A percentile compares a stretch with the other conserved stretches of the same genome.
phyloP scores from a whole-genome alignment of 2,888 invertebrate genomes.

The Helleia helle region DNA sequence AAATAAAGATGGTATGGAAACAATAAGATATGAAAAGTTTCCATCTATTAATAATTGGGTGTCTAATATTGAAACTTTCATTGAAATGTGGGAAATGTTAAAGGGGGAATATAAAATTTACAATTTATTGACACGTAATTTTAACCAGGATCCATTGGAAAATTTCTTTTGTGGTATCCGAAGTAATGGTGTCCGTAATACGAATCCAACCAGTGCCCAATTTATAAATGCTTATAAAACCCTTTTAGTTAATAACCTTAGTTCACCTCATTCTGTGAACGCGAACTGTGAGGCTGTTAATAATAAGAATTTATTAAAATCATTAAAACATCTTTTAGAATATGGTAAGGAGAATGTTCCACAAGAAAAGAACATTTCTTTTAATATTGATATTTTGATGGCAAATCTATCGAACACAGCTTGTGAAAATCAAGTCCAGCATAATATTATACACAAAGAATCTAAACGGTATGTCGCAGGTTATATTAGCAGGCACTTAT shows the following conservation, averaged over 20 bases:
- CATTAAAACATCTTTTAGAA: not conserved
- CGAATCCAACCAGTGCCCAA: conserved; percentile 9
- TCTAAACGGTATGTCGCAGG: conserved; percentile 5
- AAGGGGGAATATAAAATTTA: not conserved
- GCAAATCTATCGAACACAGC: not conserved
- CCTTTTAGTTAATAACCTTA: conserved; percentile 13
- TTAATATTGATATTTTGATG: conserved; percentile 11
- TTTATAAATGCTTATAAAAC: conserved; percentile 11
- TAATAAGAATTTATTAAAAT: conserved; percentile 1
- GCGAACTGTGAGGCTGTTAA: conserved; percentile 12
- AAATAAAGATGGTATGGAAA: conserved; percentile 1
- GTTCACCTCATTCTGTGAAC: conserved; percentile 8
- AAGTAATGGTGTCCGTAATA: conserved; percentile 15
- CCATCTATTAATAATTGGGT: conserved; percentile 12
- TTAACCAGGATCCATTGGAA: conserved; percentile 20
- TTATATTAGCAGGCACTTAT: not conserved
- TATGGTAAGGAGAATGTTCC: not conserved
- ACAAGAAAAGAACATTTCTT: not conserved
- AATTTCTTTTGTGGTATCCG: conserved; percentile 18
- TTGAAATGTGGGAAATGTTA: conserved; percentile 11
- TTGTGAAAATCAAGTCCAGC: not conserved
- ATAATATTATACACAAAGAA: not conserved
- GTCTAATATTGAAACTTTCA: conserved; percentile 11
- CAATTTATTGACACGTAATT: conserved; percentile 14
- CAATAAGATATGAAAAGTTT: conserved; percentile 2